These are phyloP conservation scores for Catagonus wagneri DNA, from an alignment of 2,113 vertebrate species.

Conservation along the genomic window DNA sequence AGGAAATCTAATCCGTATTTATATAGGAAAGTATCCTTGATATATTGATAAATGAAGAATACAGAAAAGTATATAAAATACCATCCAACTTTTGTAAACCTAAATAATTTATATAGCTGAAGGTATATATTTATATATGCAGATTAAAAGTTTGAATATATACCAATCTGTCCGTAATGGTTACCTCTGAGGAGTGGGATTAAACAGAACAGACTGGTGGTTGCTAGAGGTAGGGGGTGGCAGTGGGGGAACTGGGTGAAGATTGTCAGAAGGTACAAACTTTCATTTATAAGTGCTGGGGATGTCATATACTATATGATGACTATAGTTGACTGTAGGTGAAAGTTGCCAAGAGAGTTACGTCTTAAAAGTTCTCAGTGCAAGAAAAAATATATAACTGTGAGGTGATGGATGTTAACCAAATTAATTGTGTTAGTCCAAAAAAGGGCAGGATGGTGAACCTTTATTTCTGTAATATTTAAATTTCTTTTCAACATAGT, in stretches of 20 bases:
- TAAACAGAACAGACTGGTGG: not conserved
- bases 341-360: not conserved
- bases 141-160: constrained; percentile 39
- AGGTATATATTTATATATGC: not conserved
- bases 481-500: not conserved
- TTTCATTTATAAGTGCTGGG: not conserved
- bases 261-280: not conserved
- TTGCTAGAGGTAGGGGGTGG: not conserved
- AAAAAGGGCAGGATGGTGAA: not conserved
- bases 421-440: not conserved
- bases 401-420: not conserved
- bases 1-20: not conserved
- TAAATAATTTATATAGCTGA: not conserved
- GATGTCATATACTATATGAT: not conserved
- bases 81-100: not conserved
- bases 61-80: not conserved
- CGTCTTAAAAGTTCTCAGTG: not conserved
- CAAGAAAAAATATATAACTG: not conserved
- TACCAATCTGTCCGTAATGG: not conserved
- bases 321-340: not conserved
- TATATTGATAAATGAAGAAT: constrained; percentile 1
- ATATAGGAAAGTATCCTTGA: not conserved
- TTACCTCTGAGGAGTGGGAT: not conserved
- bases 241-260: not conserved
- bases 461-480: not conserved